phyloP scores from a whole-genome alignment of 2,113 vertebrate species.

The Scomber scombrus region DNA sequence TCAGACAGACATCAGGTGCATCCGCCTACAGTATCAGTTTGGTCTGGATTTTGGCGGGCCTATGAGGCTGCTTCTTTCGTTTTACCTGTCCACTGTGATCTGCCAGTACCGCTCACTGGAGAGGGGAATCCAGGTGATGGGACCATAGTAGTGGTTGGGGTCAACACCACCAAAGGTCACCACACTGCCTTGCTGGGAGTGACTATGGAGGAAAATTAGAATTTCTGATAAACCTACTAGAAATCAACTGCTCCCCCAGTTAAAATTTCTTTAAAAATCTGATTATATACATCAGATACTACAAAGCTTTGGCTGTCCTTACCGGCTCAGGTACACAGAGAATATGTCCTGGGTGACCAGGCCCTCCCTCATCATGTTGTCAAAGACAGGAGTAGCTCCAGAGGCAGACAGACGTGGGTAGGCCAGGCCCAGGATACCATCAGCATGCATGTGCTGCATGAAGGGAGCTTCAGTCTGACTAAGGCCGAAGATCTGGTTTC shows the following conservation, averaged over 20 bases:
- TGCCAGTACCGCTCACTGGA: slow-evolving; percentile 83
- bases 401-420: slow-evolving; percentile 61
- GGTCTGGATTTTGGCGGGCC: neutral
- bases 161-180: slow-evolving; percentile 82
- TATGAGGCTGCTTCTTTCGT: neutral
- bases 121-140: slow-evolving; percentile 83
- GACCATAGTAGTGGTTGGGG: slow-evolving; percentile 69
- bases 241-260: neutral
- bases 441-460: slow-evolving; percentile 64
- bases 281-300: neutral
- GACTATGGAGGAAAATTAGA: slow-evolving; percentile 54
- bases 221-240: neutral
- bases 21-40: neutral
- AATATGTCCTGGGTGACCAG: slow-evolving; percentile 65
- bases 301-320: slow-evolving; percentile 6
- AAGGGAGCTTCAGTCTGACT: slow-evolving; percentile 74
- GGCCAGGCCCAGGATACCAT: slow-evolving; percentile 75
- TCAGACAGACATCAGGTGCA: neutral
- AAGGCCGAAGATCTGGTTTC: slow-evolving; percentile 84
- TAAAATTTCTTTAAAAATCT: neutral
- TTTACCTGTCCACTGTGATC: slow-evolving; percentile 85
- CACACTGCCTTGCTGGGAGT: slow-evolving; percentile 69
- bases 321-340: slow-evolving; percentile 74
- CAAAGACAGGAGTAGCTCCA: slow-evolving; percentile 67
- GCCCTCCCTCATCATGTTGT: slow-evolving; percentile 72